phyloP scores from a whole-genome alignment of 2,888 invertebrate genomes.

The Thera obeliscata region DNA sequence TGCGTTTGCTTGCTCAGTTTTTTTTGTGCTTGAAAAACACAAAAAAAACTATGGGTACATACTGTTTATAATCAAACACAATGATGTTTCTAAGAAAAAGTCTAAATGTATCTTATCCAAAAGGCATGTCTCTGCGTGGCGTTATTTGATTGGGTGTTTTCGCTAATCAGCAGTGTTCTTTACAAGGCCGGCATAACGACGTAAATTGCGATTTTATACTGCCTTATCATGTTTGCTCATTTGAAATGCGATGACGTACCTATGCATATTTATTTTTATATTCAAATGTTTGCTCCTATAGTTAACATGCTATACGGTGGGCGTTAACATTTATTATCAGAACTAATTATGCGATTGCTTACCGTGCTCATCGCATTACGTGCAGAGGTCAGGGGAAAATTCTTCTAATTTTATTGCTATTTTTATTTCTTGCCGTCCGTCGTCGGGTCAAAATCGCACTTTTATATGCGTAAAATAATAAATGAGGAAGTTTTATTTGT shows the following conservation, averaged over 20 bases:
- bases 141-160: background rate
- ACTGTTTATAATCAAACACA: too few relatives aligned
- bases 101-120: background rate
- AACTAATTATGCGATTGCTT: slow-evolving; percentile 16
- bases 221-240: background rate
- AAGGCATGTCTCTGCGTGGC: background rate
- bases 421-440: too few relatives aligned
- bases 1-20: too few relatives aligned
- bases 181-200: background rate
- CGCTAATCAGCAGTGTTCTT: background rate
- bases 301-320: background rate
- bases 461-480: too few relatives aligned
- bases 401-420: too few relatives aligned
- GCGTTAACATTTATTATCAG: slow-evolving; percentile 11
- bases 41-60: too few relatives aligned
- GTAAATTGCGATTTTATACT: background rate
- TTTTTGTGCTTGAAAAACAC: too few relatives aligned
- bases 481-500: too few relatives aligned
- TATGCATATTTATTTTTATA: background rate
- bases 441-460: too few relatives aligned
- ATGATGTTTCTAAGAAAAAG: background rate
- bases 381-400: slow-evolving; percentile 20
- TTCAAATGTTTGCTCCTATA: background rate
- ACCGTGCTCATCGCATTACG: slow-evolving; percentile 12
- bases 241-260: background rate